Evolutionary conservation across 2,797 vertebrate species (phyloP), one percentile per base, ranked within the genome.

Genomic region (Cyprinella venusta): DNA sequence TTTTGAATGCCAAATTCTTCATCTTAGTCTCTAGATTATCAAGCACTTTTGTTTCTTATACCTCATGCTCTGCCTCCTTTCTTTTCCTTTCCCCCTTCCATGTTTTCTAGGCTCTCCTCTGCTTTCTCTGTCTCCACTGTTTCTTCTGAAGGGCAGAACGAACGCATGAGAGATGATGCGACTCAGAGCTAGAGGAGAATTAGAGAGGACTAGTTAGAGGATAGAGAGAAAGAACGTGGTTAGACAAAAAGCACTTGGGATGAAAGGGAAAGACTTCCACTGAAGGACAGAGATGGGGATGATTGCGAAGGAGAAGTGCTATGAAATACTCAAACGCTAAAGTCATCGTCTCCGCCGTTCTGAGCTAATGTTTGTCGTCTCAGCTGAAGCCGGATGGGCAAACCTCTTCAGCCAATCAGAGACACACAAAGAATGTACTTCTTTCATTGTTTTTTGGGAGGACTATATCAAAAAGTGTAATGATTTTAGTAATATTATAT

Each of bases 131-230:
- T 94, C 91, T 92, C 92, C 90, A 88, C 88, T 76, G 92, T 90
- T 90, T 94, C 91, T 90, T 93, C 92, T 86, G 92, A 96, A 92
- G 95, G 95, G 91, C 89, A 90, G 91, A 93, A 92, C 92, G 95
- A 95, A 87, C 90, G 90, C 91, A 84, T 89, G 88, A 91, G 87
- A 88, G 91, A 88, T 38, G 89, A 89, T 86, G 87, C 89, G 87
- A 89, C 89, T 89, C 90, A 90, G 80, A 92, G 90, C 89, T 91
- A 89, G 93, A 87, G 69, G 80, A 75, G 79, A 50, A 40, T 74
- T 76, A 76, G 78, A 89, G 88, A 88, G 88, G 88, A 87, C 85
- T 85, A 38, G 91, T 76, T 88, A 87, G 88, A 86, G 76, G 90
- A 90, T 87, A 88, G 88, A 89, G 48, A 85, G 87, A 77, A 76